A percentile compares a stretch with the other conserved stretches of the same genome.
phyloP scores from a whole-genome alignment of 2,113 vertebrate genomes.

The Isichthys henryi region DNA sequence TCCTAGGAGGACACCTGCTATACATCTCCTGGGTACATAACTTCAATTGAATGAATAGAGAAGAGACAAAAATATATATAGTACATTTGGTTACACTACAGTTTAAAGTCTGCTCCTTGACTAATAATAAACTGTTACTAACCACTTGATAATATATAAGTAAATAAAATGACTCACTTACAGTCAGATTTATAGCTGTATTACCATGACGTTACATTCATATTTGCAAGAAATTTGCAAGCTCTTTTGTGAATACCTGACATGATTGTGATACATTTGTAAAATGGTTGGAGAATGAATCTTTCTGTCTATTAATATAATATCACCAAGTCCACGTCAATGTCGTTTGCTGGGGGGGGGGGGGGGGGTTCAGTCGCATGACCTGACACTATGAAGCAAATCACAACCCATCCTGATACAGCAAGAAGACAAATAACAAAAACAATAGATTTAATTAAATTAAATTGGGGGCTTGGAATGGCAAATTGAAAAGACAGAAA shows the following conservation, averaged over 20 bases:
- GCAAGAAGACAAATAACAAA: background rate
- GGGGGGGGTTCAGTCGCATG: background rate
- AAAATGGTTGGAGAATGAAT: background rate
- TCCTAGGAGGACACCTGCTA: background rate
- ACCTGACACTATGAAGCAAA: background rate
- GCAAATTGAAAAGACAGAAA: background rate
- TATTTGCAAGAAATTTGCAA: background rate
- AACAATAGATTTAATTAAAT: background rate
- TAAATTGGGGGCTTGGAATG: background rate
- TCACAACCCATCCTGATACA: background rate
- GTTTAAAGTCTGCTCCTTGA: background rate
- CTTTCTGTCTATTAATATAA: background rate
- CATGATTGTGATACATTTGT: background rate
- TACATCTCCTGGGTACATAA: background rate
- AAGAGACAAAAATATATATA: background rate
- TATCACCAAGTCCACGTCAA: background rate
- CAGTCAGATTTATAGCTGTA: background rate
- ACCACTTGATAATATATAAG: background rate
- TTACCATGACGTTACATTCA: background rate
- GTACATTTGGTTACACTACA: background rate
- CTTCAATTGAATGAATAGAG: background rate
- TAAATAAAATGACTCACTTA: background rate
- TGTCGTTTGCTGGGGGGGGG: background rate
- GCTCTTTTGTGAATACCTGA: background rate
- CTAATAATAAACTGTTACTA: background rate